Conservation (phyloP, 1,140 invertebrate genomes). For the Cataglyphis hispanica region DNA sequence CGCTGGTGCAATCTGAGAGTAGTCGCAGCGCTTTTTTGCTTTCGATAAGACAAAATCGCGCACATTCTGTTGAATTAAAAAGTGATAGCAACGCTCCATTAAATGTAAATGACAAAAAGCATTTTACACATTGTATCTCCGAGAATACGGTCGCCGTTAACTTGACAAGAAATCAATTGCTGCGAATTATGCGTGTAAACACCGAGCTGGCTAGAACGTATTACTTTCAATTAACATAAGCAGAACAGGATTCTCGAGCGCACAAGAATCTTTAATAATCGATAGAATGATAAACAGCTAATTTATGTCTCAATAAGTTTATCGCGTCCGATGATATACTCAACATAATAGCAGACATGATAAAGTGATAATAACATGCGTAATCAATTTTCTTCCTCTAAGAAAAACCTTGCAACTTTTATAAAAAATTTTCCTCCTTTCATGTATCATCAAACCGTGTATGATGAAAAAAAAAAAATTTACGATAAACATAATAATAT, state of each 20-base stretch:
- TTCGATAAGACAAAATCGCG: slow-evolving; percentile 13
- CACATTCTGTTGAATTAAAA: slow-evolving; percentile 6
- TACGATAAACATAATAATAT: not conserved
- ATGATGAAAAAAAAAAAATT: not conserved
- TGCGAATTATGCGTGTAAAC: slow-evolving; percentile 25
- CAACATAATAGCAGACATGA: not conserved
- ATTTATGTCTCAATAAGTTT: slow-evolving; percentile 30
- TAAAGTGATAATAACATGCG: not conserved
- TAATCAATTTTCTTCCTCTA: not conserved
- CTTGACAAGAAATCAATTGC: slow-evolving; percentile 4
- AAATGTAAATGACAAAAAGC: slow-evolving; percentile 21
- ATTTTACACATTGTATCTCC: not conserved
- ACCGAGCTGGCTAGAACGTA: not conserved
- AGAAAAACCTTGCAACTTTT: not conserved
- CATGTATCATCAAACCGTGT: not conserved
- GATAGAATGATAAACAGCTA: slow-evolving; percentile 17
- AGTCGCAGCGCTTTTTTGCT: not conserved
- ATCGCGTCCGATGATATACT: slow-evolving; percentile 15
- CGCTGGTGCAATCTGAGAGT: not conserved
- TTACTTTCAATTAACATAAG: slow-evolving; percentile 41
- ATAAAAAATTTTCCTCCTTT: not conserved
- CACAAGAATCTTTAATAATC: slow-evolving; percentile 14
- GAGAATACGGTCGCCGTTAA: not conserved
- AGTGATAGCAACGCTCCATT: slow-evolving; percentile 23
- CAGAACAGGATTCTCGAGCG: not conserved